Conservation (phyloP, 2,888 invertebrate genomes). For the Drosophila antonietae region DNA sequence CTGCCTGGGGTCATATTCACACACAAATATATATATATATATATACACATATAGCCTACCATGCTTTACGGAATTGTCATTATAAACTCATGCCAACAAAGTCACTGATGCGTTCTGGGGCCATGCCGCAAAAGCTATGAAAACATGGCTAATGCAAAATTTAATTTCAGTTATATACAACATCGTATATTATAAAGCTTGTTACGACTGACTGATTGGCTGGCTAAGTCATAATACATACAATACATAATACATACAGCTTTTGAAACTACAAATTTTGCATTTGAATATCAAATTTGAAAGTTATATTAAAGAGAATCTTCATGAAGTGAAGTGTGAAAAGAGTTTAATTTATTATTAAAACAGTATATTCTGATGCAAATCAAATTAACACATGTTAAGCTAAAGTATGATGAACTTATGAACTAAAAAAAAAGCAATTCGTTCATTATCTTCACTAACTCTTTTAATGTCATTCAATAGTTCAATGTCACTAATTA, state of each 20-base stretch:
- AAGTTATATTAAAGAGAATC: no score
- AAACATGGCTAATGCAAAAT: conserved; percentile 17
- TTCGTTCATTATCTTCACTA: no score
- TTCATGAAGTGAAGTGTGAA: no score
- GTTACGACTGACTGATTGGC: not conserved
- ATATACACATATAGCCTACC: not conserved
- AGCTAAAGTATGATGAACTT: no score
- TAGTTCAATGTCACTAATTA: no score
- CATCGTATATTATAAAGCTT: conserved; percentile 1
- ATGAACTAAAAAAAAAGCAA: no score
- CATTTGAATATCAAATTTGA: not conserved
- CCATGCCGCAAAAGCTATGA: conserved; percentile 21
- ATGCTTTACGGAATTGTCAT: conserved; percentile 49
- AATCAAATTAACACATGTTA: no score
- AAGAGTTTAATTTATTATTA: not conserved
- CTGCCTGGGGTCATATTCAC: conserved; percentile 36
- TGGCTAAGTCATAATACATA: not conserved
- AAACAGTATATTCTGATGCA: not conserved
- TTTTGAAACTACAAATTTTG: no score
- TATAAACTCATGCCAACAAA: conserved; percentile 58
- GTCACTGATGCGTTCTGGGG: conserved; percentile 36
- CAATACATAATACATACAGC: no score
- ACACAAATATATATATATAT: not conserved
- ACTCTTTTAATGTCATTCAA: no score
- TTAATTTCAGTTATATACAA: conserved; percentile 17